A percentile compares a stretch with the other conserved stretches of the same genome.
phyloP scores from a whole-genome alignment of 1,140 invertebrate species.

The Orius insidiosus region DNA sequence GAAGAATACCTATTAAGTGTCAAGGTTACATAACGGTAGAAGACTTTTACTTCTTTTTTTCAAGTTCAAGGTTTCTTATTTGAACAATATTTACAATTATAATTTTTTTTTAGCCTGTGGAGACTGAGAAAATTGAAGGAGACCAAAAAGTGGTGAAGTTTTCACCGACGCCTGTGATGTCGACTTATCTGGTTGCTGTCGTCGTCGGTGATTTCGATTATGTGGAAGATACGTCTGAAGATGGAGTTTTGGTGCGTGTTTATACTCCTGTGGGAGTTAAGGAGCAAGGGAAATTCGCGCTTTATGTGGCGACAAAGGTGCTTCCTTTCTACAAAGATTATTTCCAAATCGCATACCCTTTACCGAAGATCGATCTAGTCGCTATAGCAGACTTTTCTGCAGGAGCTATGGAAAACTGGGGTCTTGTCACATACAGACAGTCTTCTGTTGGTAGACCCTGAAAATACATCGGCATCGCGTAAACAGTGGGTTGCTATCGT shows the following conservation, averaged over 20 bases:
- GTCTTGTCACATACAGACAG: conserved; percentile 65
- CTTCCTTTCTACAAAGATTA: conserved; percentile 88
- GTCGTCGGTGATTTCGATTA: conserved; percentile 90
- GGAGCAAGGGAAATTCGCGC: conserved; percentile 80
- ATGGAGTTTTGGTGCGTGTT: conserved; percentile 73
- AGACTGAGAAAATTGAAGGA: conserved; percentile 31
- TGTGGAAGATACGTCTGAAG: conserved; percentile 59
- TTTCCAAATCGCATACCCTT: conserved; percentile 85
- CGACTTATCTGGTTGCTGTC: conserved; percentile 84
- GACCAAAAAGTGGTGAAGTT: conserved; percentile 53
- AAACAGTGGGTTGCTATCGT: conserved; percentile 78
- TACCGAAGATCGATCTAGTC: conserved; percentile 91
- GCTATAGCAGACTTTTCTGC: conserved; percentile 83
- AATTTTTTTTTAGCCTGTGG: conserved; percentile 37
- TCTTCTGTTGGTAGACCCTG: conserved; percentile 61
- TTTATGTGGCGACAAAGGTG: conserved; percentile 70
- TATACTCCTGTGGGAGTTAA: conserved; percentile 85
- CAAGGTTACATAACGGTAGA: neutral
- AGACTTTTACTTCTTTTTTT: conserved; percentile 15
- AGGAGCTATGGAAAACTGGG: conserved; percentile 96
- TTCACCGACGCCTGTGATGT: conserved; percentile 84
- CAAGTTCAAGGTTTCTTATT: conserved; percentile 3
- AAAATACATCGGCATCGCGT: conserved; percentile 63
- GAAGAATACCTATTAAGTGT: too few relatives aligned
- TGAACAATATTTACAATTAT: too few relatives aligned